These are phyloP conservation scores for Polydrusus cervinus DNA, from an alignment of 2,888 invertebrate genomes.

Conservation along the genomic window DNA sequence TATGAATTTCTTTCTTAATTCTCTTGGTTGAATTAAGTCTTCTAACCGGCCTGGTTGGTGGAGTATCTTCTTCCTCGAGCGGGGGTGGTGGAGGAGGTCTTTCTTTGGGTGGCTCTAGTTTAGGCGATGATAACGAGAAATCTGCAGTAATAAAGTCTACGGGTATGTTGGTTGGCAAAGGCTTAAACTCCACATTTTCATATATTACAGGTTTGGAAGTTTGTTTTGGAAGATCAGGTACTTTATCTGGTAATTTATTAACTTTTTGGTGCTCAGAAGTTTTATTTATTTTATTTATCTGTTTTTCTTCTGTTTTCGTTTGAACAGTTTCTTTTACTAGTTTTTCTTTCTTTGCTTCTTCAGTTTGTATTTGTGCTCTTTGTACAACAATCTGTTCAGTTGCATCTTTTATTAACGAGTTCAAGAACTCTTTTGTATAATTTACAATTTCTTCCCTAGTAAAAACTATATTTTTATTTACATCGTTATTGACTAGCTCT, in stretches of 20 bases:
- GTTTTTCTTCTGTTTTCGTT: slow-evolving; percentile 17
- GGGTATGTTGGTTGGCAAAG: slow-evolving; percentile 68
- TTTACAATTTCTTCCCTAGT: slow-evolving; percentile 63
- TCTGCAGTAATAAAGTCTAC: slow-evolving; percentile 65
- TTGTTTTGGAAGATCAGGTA: slow-evolving; percentile 46
- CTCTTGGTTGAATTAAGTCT: slow-evolving; percentile 88
- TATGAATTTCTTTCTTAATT: slow-evolving; percentile 89
- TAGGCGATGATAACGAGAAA: slow-evolving; percentile 76
- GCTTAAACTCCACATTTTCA: slow-evolving; percentile 71
- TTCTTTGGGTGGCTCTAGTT: slow-evolving; percentile 75
- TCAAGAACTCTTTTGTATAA: slow-evolving; percentile 69
- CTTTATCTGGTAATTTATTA: slow-evolving; percentile 27
- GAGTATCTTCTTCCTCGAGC: slow-evolving; percentile 77
- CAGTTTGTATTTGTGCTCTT: slow-evolving; percentile 10
- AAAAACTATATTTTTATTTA: slow-evolving; percentile 38
- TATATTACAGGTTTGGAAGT: slow-evolving; percentile 70
- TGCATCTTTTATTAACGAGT: slow-evolving; percentile 70
- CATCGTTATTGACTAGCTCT: slow-evolving; percentile 5
- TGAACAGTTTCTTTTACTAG: not conserved
- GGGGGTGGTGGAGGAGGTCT: slow-evolving; percentile 73
- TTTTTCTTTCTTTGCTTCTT: slow-evolving; percentile 31
- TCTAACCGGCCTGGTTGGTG: slow-evolving; percentile 71
- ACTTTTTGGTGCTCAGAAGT: slow-evolving; percentile 19
- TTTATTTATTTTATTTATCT: not conserved
- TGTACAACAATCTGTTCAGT: slow-evolving; percentile 57